These are phyloP conservation scores for Hecatera dysodea DNA, from an alignment of 2,888 invertebrate genomes.

Conservation along the genomic window DNA sequence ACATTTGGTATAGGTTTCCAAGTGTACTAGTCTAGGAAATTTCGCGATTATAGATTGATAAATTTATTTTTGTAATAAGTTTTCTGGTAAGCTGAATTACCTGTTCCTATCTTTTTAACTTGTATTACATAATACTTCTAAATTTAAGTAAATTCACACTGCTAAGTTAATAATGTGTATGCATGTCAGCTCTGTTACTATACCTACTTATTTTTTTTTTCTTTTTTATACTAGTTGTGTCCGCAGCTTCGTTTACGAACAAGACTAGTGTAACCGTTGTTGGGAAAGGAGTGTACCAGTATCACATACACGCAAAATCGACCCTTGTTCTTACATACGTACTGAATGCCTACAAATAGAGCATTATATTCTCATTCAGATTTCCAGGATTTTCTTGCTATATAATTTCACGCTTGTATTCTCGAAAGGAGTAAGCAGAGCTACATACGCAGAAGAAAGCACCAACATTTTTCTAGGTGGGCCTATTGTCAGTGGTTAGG, in stretches of 20 bases:
- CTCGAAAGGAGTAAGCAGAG: neutral
- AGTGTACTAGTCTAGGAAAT: neutral
- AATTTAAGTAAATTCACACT: no score
- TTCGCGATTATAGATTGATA: neutral
- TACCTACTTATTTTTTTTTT: no score
- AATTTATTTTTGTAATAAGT: neutral
- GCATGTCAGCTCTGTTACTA: no score
- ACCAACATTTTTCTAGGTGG: neutral
- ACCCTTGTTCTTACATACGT: neutral
- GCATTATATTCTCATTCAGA: neutral
- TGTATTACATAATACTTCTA: no score
- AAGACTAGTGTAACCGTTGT: neutral
- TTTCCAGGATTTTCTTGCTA: neutral
- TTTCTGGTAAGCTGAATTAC: neutral
- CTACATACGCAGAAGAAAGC: no score
- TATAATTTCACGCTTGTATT: neutral
- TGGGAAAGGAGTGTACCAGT: neutral
- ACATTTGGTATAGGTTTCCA: neutral
- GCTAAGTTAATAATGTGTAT: no score
- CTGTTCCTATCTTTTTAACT: no score
- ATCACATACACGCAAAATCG: constrained; percentile 1
- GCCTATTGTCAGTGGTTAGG: neutral
- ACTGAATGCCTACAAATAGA: constrained; percentile 1
- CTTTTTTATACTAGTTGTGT: no score
- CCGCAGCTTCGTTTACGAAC: no score